Conservation (phyloP, 2,113 vertebrate genomes). For the Rynchops niger region DNA sequence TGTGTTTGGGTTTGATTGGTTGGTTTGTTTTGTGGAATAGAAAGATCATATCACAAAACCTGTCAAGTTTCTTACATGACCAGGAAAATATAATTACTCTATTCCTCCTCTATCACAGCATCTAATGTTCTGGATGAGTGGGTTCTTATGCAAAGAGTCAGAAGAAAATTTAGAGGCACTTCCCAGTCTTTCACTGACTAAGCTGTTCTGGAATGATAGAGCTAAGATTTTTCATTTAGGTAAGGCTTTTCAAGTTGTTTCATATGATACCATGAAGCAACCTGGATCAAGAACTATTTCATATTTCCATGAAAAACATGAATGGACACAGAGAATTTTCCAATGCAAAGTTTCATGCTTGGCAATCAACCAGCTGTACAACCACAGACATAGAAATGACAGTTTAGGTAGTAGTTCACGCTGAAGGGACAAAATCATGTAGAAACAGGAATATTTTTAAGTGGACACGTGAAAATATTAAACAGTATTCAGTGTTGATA, state of each 20-base stretch:
- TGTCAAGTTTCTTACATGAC: neutral
- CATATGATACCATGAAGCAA: neutral
- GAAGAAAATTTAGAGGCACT: neutral
- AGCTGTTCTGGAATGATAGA: neutral
- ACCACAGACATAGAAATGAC: neutral
- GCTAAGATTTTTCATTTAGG: neutral
- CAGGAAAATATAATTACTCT: neutral
- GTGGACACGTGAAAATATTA: neutral
- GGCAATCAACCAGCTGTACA: neutral
- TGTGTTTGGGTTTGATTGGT: neutral
- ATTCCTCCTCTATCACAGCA: neutral
- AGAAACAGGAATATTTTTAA: neutral
- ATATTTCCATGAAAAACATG: neutral
- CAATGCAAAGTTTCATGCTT: neutral
- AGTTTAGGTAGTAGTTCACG: neutral
- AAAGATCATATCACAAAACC: neutral
- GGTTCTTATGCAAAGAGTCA: neutral
- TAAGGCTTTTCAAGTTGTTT: neutral
- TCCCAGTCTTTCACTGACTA: neutral
- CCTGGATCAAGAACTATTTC: neutral
- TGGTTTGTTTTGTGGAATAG: neutral
- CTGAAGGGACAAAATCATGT: neutral
- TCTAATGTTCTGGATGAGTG: neutral
- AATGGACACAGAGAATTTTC: neutral
- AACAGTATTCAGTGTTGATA: neutral